Conservation (phyloP, 2,797 vertebrate species). For the Acanthurus lineatus region DNA sequence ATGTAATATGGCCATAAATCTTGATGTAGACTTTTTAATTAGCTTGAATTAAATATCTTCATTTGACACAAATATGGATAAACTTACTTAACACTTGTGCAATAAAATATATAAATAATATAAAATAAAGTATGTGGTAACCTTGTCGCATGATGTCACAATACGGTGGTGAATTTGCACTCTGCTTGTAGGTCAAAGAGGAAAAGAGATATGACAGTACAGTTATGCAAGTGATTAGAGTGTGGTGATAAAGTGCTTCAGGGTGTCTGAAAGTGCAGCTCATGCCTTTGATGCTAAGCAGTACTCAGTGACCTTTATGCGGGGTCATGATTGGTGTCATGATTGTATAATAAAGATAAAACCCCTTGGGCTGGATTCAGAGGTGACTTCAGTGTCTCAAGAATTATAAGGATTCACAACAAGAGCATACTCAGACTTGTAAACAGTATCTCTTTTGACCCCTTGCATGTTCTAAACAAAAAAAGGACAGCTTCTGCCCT, state of each 20-base stretch:
- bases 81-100: not conserved
- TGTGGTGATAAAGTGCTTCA: constrained; percentile 43
- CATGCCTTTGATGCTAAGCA: constrained; percentile 40
- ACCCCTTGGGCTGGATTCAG: constrained; percentile 4
- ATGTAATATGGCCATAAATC: constrained; percentile 9
- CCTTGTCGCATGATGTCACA: constrained; percentile 21
- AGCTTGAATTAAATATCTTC: not conserved
- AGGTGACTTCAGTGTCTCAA: not conserved
- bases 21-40: constrained; percentile 17
- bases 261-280: constrained; percentile 35
- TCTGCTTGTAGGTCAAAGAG: constrained; percentile 40
- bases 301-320: constrained; percentile 57
- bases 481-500: no score
- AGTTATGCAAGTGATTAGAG: constrained; percentile 41
- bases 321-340: constrained; percentile 11
- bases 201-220: constrained; percentile 39
- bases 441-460: no score
- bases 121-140: no score
- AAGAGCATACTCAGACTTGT: no score
- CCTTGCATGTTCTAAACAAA: no score
- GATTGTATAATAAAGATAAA: constrained; percentile 21
- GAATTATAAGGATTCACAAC: not conserved
- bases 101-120: no score
- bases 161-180: constrained; percentile 24
- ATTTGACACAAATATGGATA: not conserved